Percentiles rank a stretch among this genome's conserved stretches.
phyloP scores from a whole-genome alignment of 1,140 invertebrate species.

The Tetranychus urticae region DNA sequence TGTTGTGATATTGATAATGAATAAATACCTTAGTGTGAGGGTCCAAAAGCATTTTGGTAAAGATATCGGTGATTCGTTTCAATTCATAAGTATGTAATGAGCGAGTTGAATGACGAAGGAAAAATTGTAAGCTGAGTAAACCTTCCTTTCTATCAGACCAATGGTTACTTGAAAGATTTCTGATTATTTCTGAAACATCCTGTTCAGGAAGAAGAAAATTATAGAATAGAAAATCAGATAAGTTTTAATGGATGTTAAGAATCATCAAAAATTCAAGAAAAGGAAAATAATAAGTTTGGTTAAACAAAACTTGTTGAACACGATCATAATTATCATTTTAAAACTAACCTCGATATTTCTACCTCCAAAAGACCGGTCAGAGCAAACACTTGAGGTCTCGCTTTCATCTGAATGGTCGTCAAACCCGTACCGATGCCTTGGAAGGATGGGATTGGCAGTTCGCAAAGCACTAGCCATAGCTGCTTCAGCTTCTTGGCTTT shows the following conservation, averaged over 20 bases:
- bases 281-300: neutral
- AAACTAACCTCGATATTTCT: slow-evolving; percentile 33
- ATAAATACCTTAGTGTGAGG: slow-evolving; percentile 58
- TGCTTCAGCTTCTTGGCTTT: slow-evolving; percentile 63
- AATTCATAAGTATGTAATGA: slow-evolving; percentile 42
- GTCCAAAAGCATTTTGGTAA: slow-evolving; percentile 89
- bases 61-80: slow-evolving; percentile 59
- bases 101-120: slow-evolving; percentile 38
- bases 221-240: neutral
- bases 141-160: slow-evolving; percentile 85
- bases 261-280: neutral
- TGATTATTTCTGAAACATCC: slow-evolving; percentile 67
- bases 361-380: slow-evolving; percentile 47
- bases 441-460: neutral
- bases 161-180: slow-evolving; percentile 55
- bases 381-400: slow-evolving; percentile 81
- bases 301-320: too few species aligned
- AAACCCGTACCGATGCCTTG: slow-evolving; percentile 32
- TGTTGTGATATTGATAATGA: neutral
- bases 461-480: slow-evolving; percentile 33
- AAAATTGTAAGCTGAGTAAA: slow-evolving; percentile 47
- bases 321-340: too few species aligned
- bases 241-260: neutral
- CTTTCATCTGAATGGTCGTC: slow-evolving; percentile 66
- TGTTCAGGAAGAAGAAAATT: slow-evolving; percentile 20